Evolutionary conservation across 2,888 invertebrate genomes (phyloP).

Genomic region (Merodon equestris): DNA sequence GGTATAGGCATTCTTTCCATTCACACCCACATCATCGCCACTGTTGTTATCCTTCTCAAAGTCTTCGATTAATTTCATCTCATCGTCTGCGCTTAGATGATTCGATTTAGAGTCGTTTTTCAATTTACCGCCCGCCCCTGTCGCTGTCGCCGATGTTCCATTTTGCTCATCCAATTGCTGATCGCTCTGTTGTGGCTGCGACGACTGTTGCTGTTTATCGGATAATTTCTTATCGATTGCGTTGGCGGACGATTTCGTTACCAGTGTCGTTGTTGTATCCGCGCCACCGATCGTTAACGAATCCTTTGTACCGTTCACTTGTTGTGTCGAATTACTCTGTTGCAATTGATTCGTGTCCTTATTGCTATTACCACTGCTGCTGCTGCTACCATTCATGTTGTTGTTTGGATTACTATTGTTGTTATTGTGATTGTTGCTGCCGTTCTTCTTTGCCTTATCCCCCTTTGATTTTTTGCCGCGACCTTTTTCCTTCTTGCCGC

Average conservation of each 20-base stretch:
- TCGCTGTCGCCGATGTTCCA: conserved; percentile 78
- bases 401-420: conserved; percentile 69
- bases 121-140: conserved; percentile 79
- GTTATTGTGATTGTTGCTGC: conserved; percentile 73
- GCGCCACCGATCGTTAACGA: conserved; percentile 53
- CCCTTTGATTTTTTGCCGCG: conserved; percentile 79
- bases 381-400: too few relatives aligned
- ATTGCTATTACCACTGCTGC: too few relatives aligned
- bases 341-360: conserved; percentile 67
- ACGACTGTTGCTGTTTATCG: conserved; percentile 72
- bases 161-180: too few relatives aligned
- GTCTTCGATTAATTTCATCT: conserved; percentile 72
- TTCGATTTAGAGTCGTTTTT: conserved; percentile 75
- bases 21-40: conserved; percentile 52
- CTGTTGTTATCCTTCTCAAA: conserved; percentile 69
- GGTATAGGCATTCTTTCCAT: conserved; percentile 70
- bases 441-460: conserved; percentile 80
- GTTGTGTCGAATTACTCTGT: conserved; percentile 72
- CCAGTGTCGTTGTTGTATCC: conserved; percentile 34
- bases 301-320: conserved; percentile 66
- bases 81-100: conserved; percentile 70
- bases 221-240: conserved; percentile 69
- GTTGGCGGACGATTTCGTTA: conserved; percentile 51
- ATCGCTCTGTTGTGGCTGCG: too few relatives aligned
- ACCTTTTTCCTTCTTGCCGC: conserved; percentile 73